Evolutionary conservation across 1,140 invertebrate species (phyloP).

Genomic region (Megalopta genalis): DNA sequence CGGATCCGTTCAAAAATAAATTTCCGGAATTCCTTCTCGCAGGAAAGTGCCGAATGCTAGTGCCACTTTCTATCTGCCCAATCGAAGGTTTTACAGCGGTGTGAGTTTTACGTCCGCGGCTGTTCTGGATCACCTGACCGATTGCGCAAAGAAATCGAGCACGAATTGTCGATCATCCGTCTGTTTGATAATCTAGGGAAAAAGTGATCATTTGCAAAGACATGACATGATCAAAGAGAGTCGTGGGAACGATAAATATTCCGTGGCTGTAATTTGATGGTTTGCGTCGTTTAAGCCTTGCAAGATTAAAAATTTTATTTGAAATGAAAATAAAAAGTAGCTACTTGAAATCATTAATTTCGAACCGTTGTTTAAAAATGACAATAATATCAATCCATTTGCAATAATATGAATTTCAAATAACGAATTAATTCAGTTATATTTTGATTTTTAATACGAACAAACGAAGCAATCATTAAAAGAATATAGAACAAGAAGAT

Average conservation of each 20-base stretch:
- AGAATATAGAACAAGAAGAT: too few species aligned
- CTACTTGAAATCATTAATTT: too few species aligned
- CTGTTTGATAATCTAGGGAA: background rate
- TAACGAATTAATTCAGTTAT: too few species aligned
- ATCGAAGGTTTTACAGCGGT: constrained; percentile 36
- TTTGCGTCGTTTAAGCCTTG: too few species aligned
- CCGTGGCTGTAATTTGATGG: too few species aligned
- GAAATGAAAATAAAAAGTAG: too few species aligned
- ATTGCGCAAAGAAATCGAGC: constrained; percentile 10
- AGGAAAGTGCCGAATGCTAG: background rate
- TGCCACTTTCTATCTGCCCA: background rate
- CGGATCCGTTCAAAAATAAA: constrained; percentile 24
- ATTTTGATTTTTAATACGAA: too few species aligned
- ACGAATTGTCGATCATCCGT: background rate
- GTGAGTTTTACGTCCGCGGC: constrained; percentile 38
- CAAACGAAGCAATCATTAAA: too few species aligned
- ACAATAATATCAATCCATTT: too few species aligned
- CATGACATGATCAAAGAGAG: background rate
- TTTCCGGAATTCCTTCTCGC: constrained; percentile 27
- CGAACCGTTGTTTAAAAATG: too few species aligned
- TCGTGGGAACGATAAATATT: background rate
- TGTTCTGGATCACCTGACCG: constrained; percentile 13
- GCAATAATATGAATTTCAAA: too few species aligned
- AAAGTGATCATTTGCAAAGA: background rate
- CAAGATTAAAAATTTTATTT: too few species aligned